Evolutionary conservation across 2,113 vertebrate species (phyloP).

Genomic region (Seriola quinqueradiata): DNA sequence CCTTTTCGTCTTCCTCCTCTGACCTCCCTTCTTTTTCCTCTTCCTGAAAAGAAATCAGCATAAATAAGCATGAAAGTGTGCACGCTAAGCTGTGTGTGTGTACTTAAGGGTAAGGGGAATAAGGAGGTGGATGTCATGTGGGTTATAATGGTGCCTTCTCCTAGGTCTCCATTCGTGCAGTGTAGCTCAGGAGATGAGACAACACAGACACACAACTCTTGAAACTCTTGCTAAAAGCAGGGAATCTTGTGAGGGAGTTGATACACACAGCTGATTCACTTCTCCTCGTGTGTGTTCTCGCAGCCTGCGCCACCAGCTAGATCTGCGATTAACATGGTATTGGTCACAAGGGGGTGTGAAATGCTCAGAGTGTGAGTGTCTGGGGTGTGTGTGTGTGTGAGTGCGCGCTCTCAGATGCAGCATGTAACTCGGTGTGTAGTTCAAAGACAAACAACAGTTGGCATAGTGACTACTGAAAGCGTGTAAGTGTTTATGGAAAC

Average conservation of each 20-base stretch:
- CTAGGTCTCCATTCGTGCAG: constrained; percentile 22
- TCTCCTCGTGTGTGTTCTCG: constrained; percentile 37
- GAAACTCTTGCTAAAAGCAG: constrained; percentile 17
- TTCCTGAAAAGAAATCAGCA: constrained; percentile 42
- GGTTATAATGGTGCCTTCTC: constrained; percentile 34
- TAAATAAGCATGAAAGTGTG: constrained; percentile 11
- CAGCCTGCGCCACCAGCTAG: constrained; percentile 20
- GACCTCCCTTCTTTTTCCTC: constrained; percentile 47
- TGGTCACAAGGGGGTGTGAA: constrained; percentile 62
- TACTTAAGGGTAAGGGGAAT: constrained; percentile 14
- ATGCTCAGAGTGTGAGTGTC: constrained; percentile 13
- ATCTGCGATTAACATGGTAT: constrained; percentile 50
- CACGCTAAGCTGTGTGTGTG: background rate
- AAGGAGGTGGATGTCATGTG: constrained; percentile 40
- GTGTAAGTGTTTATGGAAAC: constrained; percentile 51
- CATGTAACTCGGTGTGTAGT: constrained; percentile 9
- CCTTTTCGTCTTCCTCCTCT: constrained; percentile 63
- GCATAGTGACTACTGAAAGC: constrained; percentile 42
- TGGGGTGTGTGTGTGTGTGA: constrained; percentile 9
- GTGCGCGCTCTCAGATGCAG: constrained; percentile 7
- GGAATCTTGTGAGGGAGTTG: constrained; percentile 26
- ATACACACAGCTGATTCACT: constrained; percentile 50
- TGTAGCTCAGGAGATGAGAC: constrained; percentile 31
- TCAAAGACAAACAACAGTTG: constrained; percentile 45
- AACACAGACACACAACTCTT: constrained; percentile 7